Conservation (phyloP, 2,888 invertebrate genomes). For the Tetranychus piercei region DNA sequence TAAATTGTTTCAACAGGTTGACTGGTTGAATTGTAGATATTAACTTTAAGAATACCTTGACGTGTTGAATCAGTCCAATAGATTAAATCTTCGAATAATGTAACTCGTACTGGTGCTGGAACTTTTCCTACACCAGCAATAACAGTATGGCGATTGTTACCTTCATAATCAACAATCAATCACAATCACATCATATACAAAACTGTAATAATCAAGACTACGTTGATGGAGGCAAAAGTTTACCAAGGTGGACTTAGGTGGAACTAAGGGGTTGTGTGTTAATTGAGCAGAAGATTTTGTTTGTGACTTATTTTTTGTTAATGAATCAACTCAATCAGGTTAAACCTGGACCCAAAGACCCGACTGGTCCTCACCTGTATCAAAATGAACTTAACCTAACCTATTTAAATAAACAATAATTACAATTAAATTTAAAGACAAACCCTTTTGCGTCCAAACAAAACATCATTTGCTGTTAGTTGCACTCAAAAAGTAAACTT, state of each 20-base stretch:
- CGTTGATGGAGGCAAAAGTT: conserved; percentile 73
- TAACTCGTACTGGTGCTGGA: conserved; percentile 62
- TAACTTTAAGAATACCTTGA: conserved; percentile 38
- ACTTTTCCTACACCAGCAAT: conserved; percentile 39
- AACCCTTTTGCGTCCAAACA: too few species aligned
- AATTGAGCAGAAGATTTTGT: too few species aligned
- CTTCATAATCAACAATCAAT: conserved; percentile 85
- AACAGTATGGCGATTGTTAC: conserved; percentile 40
- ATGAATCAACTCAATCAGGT: too few species aligned
- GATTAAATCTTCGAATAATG: conserved; percentile 64
- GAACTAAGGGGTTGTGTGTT: too few species aligned
- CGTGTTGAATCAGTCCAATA: conserved; percentile 83
- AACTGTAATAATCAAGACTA: conserved; percentile 89
- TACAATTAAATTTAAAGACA: too few species aligned
- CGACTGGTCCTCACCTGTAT: too few species aligned
- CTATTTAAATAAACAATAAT: too few species aligned
- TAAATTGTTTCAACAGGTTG: conserved; percentile 7
- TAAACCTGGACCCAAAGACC: too few species aligned
- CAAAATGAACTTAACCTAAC: too few species aligned
- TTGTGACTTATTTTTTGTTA: too few species aligned
- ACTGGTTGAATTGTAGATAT: conserved; percentile 33
- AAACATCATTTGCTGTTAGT: too few species aligned
- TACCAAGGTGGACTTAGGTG: conserved; percentile 55
- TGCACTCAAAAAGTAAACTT: too few species aligned
- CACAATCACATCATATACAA: conserved; percentile 80